Base-by-base conservation (phyloP, 1,140 invertebrate genomes). In the Drosophila orosa region DNA sequence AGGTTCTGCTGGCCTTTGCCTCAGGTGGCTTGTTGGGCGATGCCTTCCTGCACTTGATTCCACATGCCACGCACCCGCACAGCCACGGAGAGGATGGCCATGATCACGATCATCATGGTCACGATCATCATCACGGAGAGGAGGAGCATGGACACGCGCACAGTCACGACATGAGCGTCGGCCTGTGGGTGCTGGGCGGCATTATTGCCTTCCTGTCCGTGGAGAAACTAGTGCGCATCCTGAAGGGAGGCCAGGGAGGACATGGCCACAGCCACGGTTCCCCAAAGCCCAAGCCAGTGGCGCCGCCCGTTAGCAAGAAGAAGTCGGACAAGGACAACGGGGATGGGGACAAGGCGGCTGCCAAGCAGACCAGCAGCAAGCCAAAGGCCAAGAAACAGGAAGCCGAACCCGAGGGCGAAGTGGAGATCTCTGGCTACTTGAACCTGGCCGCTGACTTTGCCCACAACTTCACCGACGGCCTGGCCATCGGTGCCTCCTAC, bases 391-490 rank as follows among this genome's bases (percentile, higher is more conserved):
- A 75, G 13, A 58, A 79, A 37, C 93, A 93, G 25, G 68, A 93
- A 92, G 56, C 74, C 72, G 78, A 77, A 72, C 29, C 73, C 0
- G 92, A 92, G 67, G 92, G 92, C 67, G 92, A 92, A 80, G 79
- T 92, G 17, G 95, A 98, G 95, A 95, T 98, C 58, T 95, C 96
- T 39, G 98, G 98, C 1, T 99, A 99, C 91, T 92, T 99, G 48
- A 99, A 99, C 93, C 93, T 99, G 47, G 93, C 98, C 86, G 98
- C 98, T 3, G 99, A 99, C 92, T 96, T 96, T 37, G 97, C 99
- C 35, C 98, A 99, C 91, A 99, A 99, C 93, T 99, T 99, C 92
- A 98, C 98, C 1, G 98, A 99, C 93, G 98, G 98, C 0, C 93
- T 99, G 48, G 98, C 98, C 0, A 96, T 99, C 19, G 98, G 97